A percentile compares a stretch with the other conserved stretches of the same genome.
These are phyloP conservation scores for Chloropsis cyanopogon DNA, from an alignment of 2,113 vertebrate species.

Conservation along the genomic window DNA sequence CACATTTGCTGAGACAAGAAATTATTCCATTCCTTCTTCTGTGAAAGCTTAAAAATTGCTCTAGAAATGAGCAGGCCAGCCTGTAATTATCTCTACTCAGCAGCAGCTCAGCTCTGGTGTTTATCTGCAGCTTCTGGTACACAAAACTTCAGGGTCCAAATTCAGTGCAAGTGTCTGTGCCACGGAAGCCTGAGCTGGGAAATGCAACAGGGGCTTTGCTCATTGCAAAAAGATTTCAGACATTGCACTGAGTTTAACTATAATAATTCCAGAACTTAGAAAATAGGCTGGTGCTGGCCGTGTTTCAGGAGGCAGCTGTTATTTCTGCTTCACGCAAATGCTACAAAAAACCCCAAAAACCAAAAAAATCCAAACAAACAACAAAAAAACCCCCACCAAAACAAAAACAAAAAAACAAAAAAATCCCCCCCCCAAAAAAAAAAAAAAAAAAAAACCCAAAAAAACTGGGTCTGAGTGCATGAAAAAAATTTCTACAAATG, in stretches of 20 bases:
- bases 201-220: neutral
- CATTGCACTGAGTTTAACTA: neutral
- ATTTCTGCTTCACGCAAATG: neutral
- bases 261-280: neutral
- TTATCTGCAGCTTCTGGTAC: neutral
- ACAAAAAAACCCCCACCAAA: neutral
- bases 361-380: no score
- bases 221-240: neutral
- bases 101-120: neutral
- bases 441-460: no score
- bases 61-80: neutral
- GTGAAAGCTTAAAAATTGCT: neutral
- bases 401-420: no score
- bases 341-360: neutral
- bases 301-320: neutral
- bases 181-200: neutral
- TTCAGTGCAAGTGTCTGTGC: neutral
- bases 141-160: neutral
- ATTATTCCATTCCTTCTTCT: slow-evolving; percentile 3
- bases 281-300: neutral
- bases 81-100: neutral
- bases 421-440: no score
- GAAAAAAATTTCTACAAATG: neutral
- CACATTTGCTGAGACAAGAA: neutral
- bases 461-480: no score